Evolutionary conservation across 2,888 invertebrate genomes (phyloP).

Genomic region (Agonum fuliginosum): DNA sequence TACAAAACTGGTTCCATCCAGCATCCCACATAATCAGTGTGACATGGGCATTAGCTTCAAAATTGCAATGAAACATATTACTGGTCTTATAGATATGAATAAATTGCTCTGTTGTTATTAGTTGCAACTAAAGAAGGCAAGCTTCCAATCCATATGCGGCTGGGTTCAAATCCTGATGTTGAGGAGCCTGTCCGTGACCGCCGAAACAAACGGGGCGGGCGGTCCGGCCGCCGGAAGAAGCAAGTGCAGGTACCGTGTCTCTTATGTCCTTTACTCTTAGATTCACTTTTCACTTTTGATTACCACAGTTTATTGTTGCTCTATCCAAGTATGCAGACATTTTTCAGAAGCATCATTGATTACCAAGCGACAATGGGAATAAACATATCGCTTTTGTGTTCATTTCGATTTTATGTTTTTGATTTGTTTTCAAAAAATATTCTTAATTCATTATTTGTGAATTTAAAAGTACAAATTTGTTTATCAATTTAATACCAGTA

Average conservation of each 20-base stretch:
- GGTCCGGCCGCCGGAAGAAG: constrained; percentile 39
- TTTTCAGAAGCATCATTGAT: constrained; percentile 55
- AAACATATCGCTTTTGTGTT: constrained; percentile 28
- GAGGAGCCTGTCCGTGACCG: constrained; percentile 60
- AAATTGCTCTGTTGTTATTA: neutral
- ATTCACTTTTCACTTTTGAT: constrained; percentile 34
- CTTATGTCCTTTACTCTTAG: constrained; percentile 30
- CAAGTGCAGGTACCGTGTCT: constrained; percentile 56
- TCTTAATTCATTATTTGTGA: neutral
- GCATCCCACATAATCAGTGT: no score
- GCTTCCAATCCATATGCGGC: constrained; percentile 70
- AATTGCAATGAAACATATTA: no score
- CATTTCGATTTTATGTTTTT: constrained; percentile 16
- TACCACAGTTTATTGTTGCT: constrained; percentile 46
- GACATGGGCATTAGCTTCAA: no score
- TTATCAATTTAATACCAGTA: constrained; percentile 7
- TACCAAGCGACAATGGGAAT: constrained; percentile 5
- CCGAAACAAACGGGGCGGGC: constrained; percentile 2
- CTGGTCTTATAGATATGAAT: no score
- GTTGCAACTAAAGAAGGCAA: constrained; percentile 66
- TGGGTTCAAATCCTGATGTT: constrained; percentile 69
- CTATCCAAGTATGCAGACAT: constrained; percentile 57
- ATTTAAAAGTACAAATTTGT: constrained; percentile 20
- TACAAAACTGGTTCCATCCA: no score
- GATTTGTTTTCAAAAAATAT: neutral